Base-by-base conservation (phyloP, 2,888 invertebrate genomes). In the Beris morrisii region DNA sequence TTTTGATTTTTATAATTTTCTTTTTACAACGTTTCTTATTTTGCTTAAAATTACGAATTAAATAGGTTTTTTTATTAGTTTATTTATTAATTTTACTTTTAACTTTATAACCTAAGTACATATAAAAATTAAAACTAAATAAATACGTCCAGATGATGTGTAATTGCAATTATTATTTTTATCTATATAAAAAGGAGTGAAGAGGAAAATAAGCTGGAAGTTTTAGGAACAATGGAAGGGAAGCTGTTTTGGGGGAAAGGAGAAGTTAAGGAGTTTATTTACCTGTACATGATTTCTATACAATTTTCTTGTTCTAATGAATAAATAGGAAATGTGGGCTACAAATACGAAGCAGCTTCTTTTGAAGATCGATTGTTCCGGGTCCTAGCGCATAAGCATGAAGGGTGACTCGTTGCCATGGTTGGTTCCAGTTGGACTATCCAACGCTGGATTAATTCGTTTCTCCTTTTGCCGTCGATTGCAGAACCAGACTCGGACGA, bases 401-500 rank as follows among this genome's bases (percentile, higher is more conserved):
- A 75, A 80, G 30, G 78, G 73, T 38, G 78, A 78, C 61, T 80
- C 79, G 66, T 75, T 78, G 12, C 77, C 79, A 48, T 71, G 71
- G 66, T 84, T 84, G 68, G 85, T 84, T 0, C 87, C 87, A 67
- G 85, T 86, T 6, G 91, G 92, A 78, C 87, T 88, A 58, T 88
- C 88, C 65, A 77, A 64, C 46, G 95, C 93, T 31, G 96, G 96
- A 82, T 95, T 95, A 77, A 96, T 96, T 73, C 97, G 87, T 81
- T 97, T 97, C 83, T 97, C 95, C 82, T 97, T 97, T 82, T 97
- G 97, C 69, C 97, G 86, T 73, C 97, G 88, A 84, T 95, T 95
- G 83, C 95, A 95, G 83, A 95, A 95, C 95, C 95, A 95, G 59
- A 93, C 93, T 71, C 89, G 84, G 48, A 93, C 92, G 68, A 97